Base-by-base conservation (phyloP, 1,140 invertebrate species). In the Manduca sexta region DNA sequence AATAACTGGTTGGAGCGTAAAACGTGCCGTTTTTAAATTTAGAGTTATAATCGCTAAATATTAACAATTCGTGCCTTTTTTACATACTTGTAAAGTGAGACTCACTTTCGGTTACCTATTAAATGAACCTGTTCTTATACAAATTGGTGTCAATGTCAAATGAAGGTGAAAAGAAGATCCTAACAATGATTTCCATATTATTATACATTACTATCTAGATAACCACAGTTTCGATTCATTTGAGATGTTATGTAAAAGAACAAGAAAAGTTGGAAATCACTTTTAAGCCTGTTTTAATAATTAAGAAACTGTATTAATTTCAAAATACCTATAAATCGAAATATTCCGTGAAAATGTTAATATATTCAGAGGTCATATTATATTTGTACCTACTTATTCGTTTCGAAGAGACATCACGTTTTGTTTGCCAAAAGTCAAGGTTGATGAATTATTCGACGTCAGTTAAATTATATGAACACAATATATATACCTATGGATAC, bases 101-200 rank as follows among this genome's bases (percentile, higher is more conserved):
- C 51, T 68, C 59, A 73, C 71, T 74, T 79, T 74, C 67, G 65
- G 69, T 73, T 68, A 65, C 57, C 21, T 58, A 53, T 42, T 29
- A 14, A 43, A 31, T 42, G 64, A 71, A 79, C 75, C 62, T 64
- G 71, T 76, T 76, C 61, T 58, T 46, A 59, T 50, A 57, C 38
- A 62, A 71, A 74, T 77, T 75, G 70, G 72, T 78, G 74, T 75
- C 74, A 78, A 75, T 78, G 74, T 69, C 70, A 69, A 58, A 54
- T 59, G 59, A 64, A 66, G 62, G 59, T 69, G 57, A 48, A 67
- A 61, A 64, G 69, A 71, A 64, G 64, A 66, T 66, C 46, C 56
- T n/a, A 14, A 30, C 13, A 39, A 14, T 39, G 16, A 39, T 5
- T 16, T 11, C 13, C 15, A 39, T 39, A 14, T 37, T 12, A 11